Base-by-base conservation (phyloP, 2,888 invertebrate species). In the Pheosia gnoma region DNA sequence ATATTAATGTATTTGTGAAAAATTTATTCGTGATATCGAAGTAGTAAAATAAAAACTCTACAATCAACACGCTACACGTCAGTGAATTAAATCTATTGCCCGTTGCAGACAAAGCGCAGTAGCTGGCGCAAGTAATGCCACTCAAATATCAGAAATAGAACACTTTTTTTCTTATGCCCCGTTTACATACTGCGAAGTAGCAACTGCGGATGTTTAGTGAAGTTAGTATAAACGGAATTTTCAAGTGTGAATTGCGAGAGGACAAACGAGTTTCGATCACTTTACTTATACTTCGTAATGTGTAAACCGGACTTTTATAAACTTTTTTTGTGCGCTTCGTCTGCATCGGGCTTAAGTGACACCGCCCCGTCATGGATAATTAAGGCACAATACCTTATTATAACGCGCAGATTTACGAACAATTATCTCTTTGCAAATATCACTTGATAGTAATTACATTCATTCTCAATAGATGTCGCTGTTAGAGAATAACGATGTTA, bases 21-120 rank as follows among this genome's bases (percentile, higher is more conserved):
- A 91, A 87, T 89, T 87, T 92, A 92, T 91, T 91, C 81, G 88
- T 91, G 91, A 90, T 88, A 77, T 74, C 78, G 71, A 81, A 85
- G 84, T 91, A 91, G 75, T 91, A 90, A 91, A 91, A 91, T 90
- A 90, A 90, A 84, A 86, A 82, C 81, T 88, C 86, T 90, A 87
- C 82, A 79, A 75, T 80, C 67, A 85, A 86, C 85, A 84, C 85
- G 72, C 89, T 87, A 88, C 78, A 73, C 57, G 59, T 74, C 61
- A 58, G 87, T 85, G 86, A 78, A 66, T 78, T 66, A 77, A 74
- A 71, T 65, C 75, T 80, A 81, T 63, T 84, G 82, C 76, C 79
- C 47, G 41, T 41, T 75, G 66, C 62, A 60, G 65, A 70, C 66
- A 62, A 70, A 63, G 70, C 63, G 74, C 75, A 78, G 78, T 11